A percentile compares a stretch with the other conserved stretches of the same genome.
phyloP scores from a whole-genome alignment of 2,113 vertebrate species.

The Isurus oxyrinchus region DNA sequence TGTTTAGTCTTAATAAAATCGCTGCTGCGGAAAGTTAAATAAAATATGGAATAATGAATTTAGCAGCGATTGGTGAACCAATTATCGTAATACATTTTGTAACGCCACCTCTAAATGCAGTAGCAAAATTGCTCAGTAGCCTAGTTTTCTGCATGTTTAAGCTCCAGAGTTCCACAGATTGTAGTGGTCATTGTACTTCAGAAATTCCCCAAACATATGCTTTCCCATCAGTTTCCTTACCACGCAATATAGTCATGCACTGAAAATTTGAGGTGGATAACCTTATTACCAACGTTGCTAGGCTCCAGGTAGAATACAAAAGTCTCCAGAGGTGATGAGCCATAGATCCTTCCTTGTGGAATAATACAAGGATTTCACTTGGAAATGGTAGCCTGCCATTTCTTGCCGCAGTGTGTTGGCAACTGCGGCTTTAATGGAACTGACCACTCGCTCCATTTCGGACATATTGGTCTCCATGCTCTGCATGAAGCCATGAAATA shows the following conservation, averaged over 20 bases:
- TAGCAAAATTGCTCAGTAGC: background rate
- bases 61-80: too few species aligned
- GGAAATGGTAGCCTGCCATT: background rate
- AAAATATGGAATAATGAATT: background rate
- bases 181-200: background rate
- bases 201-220: background rate
- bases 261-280: background rate
- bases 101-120: background rate
- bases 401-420: background rate
- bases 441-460: too few species aligned
- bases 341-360: background rate
- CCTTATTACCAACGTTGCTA: background rate
- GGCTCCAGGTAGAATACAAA: background rate
- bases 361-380: background rate
- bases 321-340: background rate
- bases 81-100: too few species aligned
- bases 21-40: background rate
- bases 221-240: background rate
- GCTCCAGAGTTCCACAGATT: background rate
- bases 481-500: too few species aligned
- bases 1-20: background rate
- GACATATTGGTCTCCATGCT: too few species aligned
- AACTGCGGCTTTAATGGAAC: background rate
- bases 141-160: background rate
- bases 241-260: background rate